Base-by-base conservation (phyloP, 2,797 vertebrate species). In the Phrynocephalus guinanensis region DNA sequence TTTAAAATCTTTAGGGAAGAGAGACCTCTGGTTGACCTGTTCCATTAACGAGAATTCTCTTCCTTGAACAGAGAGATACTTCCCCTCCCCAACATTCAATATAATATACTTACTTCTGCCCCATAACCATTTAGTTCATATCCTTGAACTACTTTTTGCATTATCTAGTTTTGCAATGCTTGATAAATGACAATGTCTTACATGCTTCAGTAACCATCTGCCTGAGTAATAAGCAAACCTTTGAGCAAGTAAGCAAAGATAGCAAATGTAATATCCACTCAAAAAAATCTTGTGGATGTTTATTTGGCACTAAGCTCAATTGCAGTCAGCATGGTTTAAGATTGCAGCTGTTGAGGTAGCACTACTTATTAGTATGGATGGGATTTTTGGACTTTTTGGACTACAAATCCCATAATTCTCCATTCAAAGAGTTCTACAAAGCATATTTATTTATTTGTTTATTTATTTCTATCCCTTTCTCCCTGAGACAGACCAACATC, bases 1-100 rank as follows among this genome's bases (percentile, higher is more conserved):
- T 72, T 84, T 88, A 24, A 60, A 84, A 48, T 2, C 67, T 5
- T 63, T 79, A 10, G 44, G 68, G 18, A 75, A 73, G 70, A 16
- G 52, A 33, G 83, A 84, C n/a, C 56, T 80, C 44, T 84, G 76
- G 52, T 13, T 67, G 77, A 84, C 56, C 56, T 63, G 33, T 33
- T 79, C 52, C 24, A 84, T 66, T 63, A 84, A 48, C 28, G 33
- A 28, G 33, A 84, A 63, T n/a, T 72, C 20, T n/a, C 68, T 66
- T 73, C 52, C 9, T 38, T 66, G 38, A 84, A 60, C 72, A 77
- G 38, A 60, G 48, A 30, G 11, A 18, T 75, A 24, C 18, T n/a
- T 52, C 26, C 66, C 79, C 77, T 11, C 8, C 50, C 16, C n/a
- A 67, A 33, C 38, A 80, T 50, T 68, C 70, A 84, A 22, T 66